Evolutionary conservation across 2,888 invertebrate genomes (phyloP), one percentile per base, ranked within the genome.

Genomic region (Colostygia pectinataria): DNA sequence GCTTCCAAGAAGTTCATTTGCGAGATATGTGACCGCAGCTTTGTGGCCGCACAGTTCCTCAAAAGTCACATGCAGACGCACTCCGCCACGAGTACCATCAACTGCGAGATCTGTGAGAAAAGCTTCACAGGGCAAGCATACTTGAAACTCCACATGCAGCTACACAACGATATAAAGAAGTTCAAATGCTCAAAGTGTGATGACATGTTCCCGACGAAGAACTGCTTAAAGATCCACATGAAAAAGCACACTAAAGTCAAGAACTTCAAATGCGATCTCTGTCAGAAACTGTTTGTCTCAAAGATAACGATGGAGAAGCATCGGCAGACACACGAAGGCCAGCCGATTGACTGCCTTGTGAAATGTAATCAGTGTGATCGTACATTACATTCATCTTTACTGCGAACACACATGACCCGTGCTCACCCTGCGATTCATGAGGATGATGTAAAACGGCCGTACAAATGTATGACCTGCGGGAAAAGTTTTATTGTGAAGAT

Each of bases 231-330:
- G 71, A 74, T 80, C 2, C 90, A 90, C 61, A 89, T 90, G 90
- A 90, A 90, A 44, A 90, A 90, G 50, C 90, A 90, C 53, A 83
- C 89, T 0, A 90, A 90, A 63, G 87, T 89, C 0, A 90, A 90
- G 76, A 90, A 90, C 58, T 89, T 89, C 50, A 89, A 89, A 59
- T 90, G 90, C 31, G 90, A 90, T 45, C 82, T 76, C 34, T 90
- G 90, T 54, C 79, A 79, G 29, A 90, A 90, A 68, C 63, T 81
- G 15, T 90, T 90, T 68, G 90, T 90, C 0, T 90, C 90, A 0
- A 90, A 88, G 66, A 85, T 90, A 1, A 90, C 90, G 0, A 90
- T 90, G 90, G 90, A 90, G 54, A 88, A 88, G 44, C 90, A 90
- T 40, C 71, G 83, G 40, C 83, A 82, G 55, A 75, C 80, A 0